Percentiles rank a stretch among this genome's conserved stretches.
Conservation (phyloP, 1,140 invertebrate genomes). For the Meloidogyne exigua region DNA sequence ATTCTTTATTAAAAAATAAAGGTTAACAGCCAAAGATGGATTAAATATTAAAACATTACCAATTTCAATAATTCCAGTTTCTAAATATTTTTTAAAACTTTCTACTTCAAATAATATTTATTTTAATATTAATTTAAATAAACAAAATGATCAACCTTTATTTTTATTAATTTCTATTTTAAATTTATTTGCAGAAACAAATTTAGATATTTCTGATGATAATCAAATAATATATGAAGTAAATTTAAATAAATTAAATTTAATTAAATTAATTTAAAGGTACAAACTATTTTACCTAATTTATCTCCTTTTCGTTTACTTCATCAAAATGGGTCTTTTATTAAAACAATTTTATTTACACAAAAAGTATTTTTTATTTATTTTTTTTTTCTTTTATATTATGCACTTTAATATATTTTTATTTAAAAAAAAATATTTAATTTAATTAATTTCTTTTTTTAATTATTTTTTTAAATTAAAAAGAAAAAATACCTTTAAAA, state of each 20-base stretch:
- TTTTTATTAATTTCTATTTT: slow-evolving; percentile 12
- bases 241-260: not conserved
- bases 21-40: slow-evolving; percentile 60
- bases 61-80: slow-evolving; percentile 6
- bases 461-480: no score
- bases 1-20: slow-evolving; percentile 13
- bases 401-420: no score
- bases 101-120: slow-evolving; percentile 5
- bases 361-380: slow-evolving; percentile 1
- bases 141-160: not conserved
- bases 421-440: no score
- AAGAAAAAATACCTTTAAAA: no score
- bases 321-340: slow-evolving; percentile 2
- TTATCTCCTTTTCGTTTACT: slow-evolving; percentile 16
- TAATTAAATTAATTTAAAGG: not conserved
- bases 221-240: slow-evolving; percentile 14
- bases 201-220: slow-evolving; percentile 17
- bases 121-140: not conserved
- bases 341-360: slow-evolving; percentile 6
- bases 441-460: no score
- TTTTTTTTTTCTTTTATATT: not conserved
- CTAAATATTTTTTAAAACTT: slow-evolving; percentile 4
- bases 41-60: slow-evolving; percentile 39
- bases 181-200: slow-evolving; percentile 22
- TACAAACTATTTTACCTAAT: not conserved